phyloP scores from a whole-genome alignment of 2,888 invertebrate species.

The Zygaena filipendulae region DNA sequence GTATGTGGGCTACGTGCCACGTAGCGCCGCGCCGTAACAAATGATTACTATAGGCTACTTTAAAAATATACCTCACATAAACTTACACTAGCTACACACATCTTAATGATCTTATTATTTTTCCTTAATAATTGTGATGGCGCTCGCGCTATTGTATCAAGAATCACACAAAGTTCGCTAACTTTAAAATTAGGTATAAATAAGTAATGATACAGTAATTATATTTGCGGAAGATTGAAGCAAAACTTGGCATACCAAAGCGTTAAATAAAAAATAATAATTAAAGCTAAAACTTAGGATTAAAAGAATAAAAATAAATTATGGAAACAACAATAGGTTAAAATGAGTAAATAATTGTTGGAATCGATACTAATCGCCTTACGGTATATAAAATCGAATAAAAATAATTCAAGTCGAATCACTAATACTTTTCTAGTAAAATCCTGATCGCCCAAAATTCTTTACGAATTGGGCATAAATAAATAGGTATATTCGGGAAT shows the following conservation, averaged over 20 bases:
- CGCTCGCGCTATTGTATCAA: conserved; percentile 36
- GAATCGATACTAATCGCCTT: too few relatives aligned
- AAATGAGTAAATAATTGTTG: conserved; percentile 21
- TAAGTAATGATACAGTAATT: conserved; percentile 23
- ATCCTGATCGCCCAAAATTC: too few relatives aligned
- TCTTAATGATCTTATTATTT: conserved; percentile 39
- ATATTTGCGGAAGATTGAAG: conserved; percentile 41
- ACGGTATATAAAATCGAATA: too few relatives aligned
- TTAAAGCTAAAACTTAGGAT: conserved; percentile 52
- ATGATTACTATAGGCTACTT: conserved; percentile 47
- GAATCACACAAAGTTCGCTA: conserved; percentile 54
- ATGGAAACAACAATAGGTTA: conserved; percentile 34
- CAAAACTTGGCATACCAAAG: conserved; percentile 41
- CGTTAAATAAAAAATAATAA: conserved; percentile 47
- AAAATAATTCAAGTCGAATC: too few relatives aligned
- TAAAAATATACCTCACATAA: conserved; percentile 43
- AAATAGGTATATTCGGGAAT: too few relatives aligned
- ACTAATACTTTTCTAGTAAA: too few relatives aligned
- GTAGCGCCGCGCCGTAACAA: conserved; percentile 52
- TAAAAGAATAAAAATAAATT: conserved; percentile 48
- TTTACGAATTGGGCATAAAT: too few relatives aligned
- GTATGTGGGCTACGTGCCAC: too few relatives aligned
- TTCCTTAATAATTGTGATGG: conserved; percentile 55
- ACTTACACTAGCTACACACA: conserved; percentile 43
- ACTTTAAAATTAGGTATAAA: conserved; percentile 42